A percentile compares a stretch with the other conserved stretches of the same genome.
Evolutionary conservation across 2,113 vertebrate species (phyloP).

Genomic region (Daphoenositta chrysoptera): DNA sequence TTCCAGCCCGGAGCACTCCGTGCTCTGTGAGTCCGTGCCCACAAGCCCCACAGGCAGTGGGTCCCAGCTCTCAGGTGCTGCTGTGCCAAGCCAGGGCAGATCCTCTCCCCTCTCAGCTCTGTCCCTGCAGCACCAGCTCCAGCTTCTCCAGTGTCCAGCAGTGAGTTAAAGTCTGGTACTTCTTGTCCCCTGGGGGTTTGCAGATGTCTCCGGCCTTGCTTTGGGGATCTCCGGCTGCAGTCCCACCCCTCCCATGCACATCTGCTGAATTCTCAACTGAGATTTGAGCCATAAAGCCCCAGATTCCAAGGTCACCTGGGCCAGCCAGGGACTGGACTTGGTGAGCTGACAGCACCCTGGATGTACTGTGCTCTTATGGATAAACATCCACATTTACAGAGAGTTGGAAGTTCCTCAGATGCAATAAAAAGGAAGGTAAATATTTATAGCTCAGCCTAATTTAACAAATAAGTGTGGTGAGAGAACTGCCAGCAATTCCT

Average conservation of each 20-base stretch:
- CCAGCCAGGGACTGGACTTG: neutral
- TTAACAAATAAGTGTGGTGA: neutral
- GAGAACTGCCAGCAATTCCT: neutral
- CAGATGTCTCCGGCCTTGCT: neutral
- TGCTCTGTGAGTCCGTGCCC: neutral
- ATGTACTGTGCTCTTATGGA: rapidly evolving
- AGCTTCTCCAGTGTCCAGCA: rapidly evolving
- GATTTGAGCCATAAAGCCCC: neutral
- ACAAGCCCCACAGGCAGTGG: rapidly evolving
- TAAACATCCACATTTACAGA: neutral
- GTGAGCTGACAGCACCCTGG: neutral
- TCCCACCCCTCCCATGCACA: rapidly evolving
- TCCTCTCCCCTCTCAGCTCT: neutral
- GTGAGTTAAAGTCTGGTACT: rapidly evolving
- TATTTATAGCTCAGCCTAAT: neutral
- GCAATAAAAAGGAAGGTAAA: neutral
- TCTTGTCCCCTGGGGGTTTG: neutral
- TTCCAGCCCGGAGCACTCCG: rapidly evolving
- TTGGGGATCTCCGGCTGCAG: neutral
- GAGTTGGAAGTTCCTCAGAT: neutral
- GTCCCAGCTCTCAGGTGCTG: rapidly evolving
- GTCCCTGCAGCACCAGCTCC: neutral
- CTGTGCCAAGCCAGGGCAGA: neutral
- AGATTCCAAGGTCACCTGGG: neutral
- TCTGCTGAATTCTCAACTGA: rapidly evolving